Conservation (phyloP, 2,888 invertebrate species). For the Thelaira solivaga region DNA sequence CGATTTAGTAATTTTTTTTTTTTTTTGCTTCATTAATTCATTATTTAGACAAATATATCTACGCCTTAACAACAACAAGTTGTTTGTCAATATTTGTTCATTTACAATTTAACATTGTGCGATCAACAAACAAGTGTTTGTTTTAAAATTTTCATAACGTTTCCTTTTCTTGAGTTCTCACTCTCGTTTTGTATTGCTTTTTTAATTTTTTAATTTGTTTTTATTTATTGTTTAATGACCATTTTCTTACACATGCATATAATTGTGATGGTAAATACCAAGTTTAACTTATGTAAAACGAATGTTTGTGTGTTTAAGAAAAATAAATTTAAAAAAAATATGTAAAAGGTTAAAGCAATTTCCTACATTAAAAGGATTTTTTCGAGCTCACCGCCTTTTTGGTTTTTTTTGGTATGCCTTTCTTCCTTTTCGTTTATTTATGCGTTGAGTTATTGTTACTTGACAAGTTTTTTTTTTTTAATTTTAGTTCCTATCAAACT, state of each 20-base stretch:
- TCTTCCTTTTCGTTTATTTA: not conserved
- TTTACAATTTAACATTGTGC: constrained; percentile 37
- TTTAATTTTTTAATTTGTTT: not conserved
- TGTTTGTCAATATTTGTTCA: constrained; percentile 56
- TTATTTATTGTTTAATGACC: constrained; percentile 39
- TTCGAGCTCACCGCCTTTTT: constrained; percentile 59
- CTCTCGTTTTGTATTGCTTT: not conserved
- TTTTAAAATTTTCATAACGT: constrained; percentile 7
- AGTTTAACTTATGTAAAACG: not conserved
- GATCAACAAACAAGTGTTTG: not conserved
- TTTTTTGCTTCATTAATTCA: constrained; percentile 17
- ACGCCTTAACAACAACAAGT: constrained; percentile 61
- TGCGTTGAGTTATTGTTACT: not conserved
- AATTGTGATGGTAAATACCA: constrained; percentile 44
- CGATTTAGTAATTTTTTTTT: not conserved
- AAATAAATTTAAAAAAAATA: no score
- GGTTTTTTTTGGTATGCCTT: constrained; percentile 45
- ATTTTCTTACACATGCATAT: constrained; percentile 49
- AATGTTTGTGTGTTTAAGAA: not conserved
- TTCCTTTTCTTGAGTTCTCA: not conserved
- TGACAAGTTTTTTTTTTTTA: not conserved
- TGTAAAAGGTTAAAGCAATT: constrained; percentile 22
- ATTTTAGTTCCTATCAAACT: constrained; percentile 1
- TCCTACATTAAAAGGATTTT: constrained; percentile 52
- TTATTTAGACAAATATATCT: constrained; percentile 54